Conservation (phyloP, 2,797 vertebrate genomes). For the Thamnophis elegans region DNA sequence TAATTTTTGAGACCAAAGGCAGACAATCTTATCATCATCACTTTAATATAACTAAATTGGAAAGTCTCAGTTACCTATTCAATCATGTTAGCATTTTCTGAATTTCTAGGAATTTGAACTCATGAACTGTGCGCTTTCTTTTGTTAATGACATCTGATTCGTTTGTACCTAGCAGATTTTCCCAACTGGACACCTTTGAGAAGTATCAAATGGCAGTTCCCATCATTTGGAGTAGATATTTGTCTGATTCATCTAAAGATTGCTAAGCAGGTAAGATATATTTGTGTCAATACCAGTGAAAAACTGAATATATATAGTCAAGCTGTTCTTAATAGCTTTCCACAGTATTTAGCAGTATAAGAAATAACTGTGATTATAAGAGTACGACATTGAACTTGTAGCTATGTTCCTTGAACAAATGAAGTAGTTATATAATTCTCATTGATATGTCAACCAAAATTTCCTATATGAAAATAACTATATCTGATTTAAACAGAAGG, state of each 20-base stretch:
- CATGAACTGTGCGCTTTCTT: background rate
- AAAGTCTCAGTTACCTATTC: background rate
- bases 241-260: background rate
- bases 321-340: too few relatives aligned
- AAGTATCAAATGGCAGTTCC: background rate
- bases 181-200: background rate
- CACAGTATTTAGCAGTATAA: too few relatives aligned
- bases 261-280: background rate
- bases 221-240: background rate
- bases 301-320: background rate
- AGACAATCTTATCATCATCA: background rate
- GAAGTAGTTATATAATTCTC: too few relatives aligned
- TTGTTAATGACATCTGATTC: background rate
- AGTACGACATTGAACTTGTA: background rate
- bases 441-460: background rate
- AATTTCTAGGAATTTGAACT: background rate
- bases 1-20: background rate
- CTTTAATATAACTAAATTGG: background rate
- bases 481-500: too few relatives aligned
- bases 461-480: background rate
- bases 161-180: background rate
- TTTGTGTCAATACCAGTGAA: background rate
- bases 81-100: background rate
- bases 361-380: background rate
- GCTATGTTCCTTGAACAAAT: background rate